These are phyloP conservation scores for Nematostella vectensis DNA, from an alignment of 92 coral and sea anemone species.

Conservation along the genomic window DNA sequence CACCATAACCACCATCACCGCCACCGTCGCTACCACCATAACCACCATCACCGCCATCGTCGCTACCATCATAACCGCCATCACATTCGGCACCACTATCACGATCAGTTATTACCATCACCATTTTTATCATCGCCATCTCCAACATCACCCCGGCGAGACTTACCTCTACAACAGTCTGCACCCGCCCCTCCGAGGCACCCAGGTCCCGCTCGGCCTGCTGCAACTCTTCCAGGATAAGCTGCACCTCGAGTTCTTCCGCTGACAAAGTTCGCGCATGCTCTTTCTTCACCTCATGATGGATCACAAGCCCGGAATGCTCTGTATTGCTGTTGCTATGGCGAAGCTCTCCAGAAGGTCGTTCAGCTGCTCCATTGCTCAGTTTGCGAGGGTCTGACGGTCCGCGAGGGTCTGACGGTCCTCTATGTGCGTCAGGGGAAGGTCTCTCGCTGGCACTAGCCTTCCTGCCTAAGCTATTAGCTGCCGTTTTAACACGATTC, in stretches of 20 bases:
- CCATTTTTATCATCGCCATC: no score
- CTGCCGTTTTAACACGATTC: constrained; percentile 14
- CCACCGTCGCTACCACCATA: no score
- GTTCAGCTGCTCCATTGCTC: background rate
- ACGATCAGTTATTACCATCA: no score
- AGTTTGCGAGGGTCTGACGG: background rate
- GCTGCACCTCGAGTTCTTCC: constrained; percentile 27
- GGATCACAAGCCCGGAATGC: constrained; percentile 4
- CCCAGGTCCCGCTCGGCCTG: constrained; percentile 37
- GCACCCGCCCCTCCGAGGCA: constrained; percentile 23
- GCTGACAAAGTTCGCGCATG: constrained; percentile 20
- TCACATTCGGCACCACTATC: no score
- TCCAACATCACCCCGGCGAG: no score
- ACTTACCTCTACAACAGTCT: constrained; percentile 18
- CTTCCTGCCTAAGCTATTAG: background rate
- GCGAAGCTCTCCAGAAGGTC: background rate
- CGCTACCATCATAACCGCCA: no score
- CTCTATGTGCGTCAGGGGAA: background rate
- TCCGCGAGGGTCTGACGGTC: background rate
- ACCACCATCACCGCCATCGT: no score
- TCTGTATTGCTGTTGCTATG: no score
- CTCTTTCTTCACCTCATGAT: constrained; percentile 26
- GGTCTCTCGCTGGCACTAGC: background rate
- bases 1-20: no score
- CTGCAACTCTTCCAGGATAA: constrained; percentile 25